Conservation (phyloP, 2,888 invertebrate species). For the Electrophaes corylata region DNA sequence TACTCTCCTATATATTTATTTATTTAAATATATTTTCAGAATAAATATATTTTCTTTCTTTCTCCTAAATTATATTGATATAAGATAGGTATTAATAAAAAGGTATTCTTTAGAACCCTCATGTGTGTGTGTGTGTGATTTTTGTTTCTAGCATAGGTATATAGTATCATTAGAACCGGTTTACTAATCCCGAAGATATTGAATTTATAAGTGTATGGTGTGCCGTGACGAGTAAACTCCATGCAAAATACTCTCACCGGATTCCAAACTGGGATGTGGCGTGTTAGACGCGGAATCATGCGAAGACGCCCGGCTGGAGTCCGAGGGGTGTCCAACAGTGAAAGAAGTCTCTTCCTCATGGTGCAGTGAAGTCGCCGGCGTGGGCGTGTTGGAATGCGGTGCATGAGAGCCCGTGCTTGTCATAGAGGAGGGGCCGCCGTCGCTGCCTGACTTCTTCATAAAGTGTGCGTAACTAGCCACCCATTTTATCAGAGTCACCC, state of each 20-base stretch:
- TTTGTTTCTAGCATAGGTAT: no score
- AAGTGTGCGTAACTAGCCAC: conserved; percentile 93
- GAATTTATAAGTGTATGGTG: no score
- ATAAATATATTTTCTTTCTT: no score
- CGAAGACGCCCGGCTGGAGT: conserved; percentile 79
- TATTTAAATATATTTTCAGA: no score
- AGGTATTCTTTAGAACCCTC: no score
- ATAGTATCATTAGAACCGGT: no score
- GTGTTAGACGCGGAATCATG: conserved; percentile 81
- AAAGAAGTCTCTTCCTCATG: conserved; percentile 80
- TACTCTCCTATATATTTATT: no score
- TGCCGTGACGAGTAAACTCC: no score
- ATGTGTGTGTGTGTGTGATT: no score
- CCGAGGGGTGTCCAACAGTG: conserved; percentile 75
- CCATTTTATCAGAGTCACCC: conserved; percentile 96
- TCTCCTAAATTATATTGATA: no score
- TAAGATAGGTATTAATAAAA: no score
- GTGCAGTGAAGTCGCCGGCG: conserved; percentile 68
- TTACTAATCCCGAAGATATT: no score
- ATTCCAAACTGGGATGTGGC: conserved; percentile 85
- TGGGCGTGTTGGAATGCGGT: conserved; percentile 70
- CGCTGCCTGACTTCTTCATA: conserved; percentile 85
- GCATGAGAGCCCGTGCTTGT: conserved; percentile 73
- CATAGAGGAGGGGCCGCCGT: conserved; percentile 76
- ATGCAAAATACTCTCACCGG: conserved; percentile 68